Base-by-base conservation (phyloP, 2,113 vertebrate species). In the Rhynchomys soricoides region DNA sequence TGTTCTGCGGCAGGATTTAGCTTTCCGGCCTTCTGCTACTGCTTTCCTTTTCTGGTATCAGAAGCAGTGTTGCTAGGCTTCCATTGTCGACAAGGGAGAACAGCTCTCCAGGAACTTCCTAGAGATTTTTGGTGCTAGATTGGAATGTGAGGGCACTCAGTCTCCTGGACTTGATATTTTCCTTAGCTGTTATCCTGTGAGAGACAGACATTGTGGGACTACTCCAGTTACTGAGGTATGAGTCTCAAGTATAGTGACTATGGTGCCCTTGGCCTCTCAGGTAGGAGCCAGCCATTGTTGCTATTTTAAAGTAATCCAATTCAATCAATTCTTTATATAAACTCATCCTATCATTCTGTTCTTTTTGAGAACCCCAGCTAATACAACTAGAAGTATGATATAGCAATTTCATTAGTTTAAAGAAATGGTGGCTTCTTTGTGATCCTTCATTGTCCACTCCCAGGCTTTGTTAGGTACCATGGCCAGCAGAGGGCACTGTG, bases 401-500 rank as follows among this genome's bases (percentile, higher is more conserved):
- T 29, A 70, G 37, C 31, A 87, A 89, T 55, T 4, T 13, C 31
- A 19, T 68, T 55, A 78, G 34, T 86, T 77, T 82, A 17, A 94
- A 55, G 66, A 55, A 29, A 11, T 71, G 75, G 26, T 1, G 2
- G 11, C 74, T 90, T 34, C 55, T 62, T 93, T 50, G 3, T 50
- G 57, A 22, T n/a, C 19, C 11, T 5, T n/a, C 26, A 8, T 10
- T 40, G 13, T 13, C 9, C 59, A 13, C 11, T 10, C 64, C 15
- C 4, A 79, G 8, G 9, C 15, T 96, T 92, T 91, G 26, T 93
- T 93, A 75, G 13, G 50, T 82, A 43, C 1, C 17, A 8, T 8
- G 43, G 31, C 86, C 98, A 96, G 97, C 91, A 98, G 98, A 97
- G 98, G 98, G 98, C 98, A 95, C 74, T 86, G 86, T 96, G 94